phyloP scores from a whole-genome alignment of 2,797 vertebrate genomes.

The Acanthurus lineatus region DNA sequence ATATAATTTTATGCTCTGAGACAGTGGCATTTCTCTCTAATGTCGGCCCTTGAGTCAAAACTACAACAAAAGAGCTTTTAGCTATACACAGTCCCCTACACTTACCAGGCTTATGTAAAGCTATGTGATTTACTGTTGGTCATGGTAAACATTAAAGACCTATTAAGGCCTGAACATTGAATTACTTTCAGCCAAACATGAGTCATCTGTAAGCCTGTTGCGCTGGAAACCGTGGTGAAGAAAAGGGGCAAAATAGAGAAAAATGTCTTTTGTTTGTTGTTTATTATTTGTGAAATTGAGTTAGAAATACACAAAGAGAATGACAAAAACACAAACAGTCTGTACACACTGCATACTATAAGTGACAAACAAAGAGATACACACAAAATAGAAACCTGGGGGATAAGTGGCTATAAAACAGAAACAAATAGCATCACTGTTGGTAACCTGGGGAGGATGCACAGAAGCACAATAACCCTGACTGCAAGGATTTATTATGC shows the following conservation, averaged over 20 bases:
- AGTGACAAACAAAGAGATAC: not conserved
- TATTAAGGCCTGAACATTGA: constrained; percentile 27
- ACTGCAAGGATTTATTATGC: constrained; percentile 40
- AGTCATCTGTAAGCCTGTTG: constrained; percentile 16
- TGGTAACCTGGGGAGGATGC: constrained; percentile 61
- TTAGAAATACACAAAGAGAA: not conserved
- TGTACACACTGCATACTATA: not conserved
- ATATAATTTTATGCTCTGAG: not conserved
- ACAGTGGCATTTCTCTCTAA: not conserved
- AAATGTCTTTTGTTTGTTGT: not conserved
- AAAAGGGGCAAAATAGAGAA: not conserved
- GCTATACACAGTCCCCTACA: not conserved
- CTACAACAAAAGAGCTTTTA: constrained; percentile 1
- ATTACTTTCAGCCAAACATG: constrained; percentile 16
- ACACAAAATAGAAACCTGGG: constrained; percentile 43
- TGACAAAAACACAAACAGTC: not conserved
- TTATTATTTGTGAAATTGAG: constrained; percentile 7
- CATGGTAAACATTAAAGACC: constrained; percentile 10
- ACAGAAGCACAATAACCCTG: constrained; percentile 30
- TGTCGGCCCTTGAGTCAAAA: not conserved
- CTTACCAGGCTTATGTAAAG: constrained; percentile 4
- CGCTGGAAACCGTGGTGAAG: constrained; percentile 10
- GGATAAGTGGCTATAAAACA: constrained; percentile 53
- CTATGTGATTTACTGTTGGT: not conserved
- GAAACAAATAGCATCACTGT: constrained; percentile 55